Percentiles rank a stretch among this genome's conserved stretches.
These are phyloP conservation scores for Stenodera caucasica DNA, from an alignment of 2,888 invertebrate genomes.

Conservation along the genomic window DNA sequence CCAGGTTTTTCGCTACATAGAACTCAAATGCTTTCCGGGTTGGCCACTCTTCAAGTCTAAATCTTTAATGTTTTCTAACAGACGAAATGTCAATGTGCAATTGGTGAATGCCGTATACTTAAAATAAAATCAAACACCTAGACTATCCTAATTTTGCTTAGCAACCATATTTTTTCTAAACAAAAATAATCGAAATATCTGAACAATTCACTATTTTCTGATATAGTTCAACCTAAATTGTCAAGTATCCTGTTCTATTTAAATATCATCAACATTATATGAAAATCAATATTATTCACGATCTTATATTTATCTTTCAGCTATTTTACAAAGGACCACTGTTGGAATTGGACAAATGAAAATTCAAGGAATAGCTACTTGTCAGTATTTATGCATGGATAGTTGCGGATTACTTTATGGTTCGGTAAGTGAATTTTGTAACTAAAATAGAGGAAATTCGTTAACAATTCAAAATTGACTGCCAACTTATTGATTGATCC, in stretches of 20 bases:
- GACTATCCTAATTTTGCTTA: not conserved
- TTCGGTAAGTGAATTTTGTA: constrained; percentile 75
- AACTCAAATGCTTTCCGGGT: constrained; percentile 35
- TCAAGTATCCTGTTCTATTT: not conserved
- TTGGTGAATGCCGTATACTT: constrained; percentile 36
- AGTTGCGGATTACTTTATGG: constrained; percentile 84
- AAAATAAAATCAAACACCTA: constrained; percentile 27
- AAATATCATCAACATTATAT: not conserved
- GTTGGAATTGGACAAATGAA: constrained; percentile 79
- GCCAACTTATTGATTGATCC: no score
- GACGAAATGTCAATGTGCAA: constrained; percentile 39
- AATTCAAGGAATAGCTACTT: constrained; percentile 85
- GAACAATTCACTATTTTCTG: no score
- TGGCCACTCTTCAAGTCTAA: constrained; percentile 37
- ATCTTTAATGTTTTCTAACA: constrained; percentile 27
- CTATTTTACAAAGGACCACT: constrained; percentile 70
- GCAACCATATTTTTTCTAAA: not conserved
- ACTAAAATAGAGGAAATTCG: not conserved
- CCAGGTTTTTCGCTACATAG: constrained; percentile 1
- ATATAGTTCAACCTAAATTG: not conserved
- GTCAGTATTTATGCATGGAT: constrained; percentile 88
- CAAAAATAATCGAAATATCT: not conserved
- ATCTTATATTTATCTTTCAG: constrained; percentile 58
- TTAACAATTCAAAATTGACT: not conserved
- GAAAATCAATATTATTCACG: not conserved